Base-by-base conservation (phyloP, 2,113 vertebrate species). In the Coregonus clupeaformis region DNA sequence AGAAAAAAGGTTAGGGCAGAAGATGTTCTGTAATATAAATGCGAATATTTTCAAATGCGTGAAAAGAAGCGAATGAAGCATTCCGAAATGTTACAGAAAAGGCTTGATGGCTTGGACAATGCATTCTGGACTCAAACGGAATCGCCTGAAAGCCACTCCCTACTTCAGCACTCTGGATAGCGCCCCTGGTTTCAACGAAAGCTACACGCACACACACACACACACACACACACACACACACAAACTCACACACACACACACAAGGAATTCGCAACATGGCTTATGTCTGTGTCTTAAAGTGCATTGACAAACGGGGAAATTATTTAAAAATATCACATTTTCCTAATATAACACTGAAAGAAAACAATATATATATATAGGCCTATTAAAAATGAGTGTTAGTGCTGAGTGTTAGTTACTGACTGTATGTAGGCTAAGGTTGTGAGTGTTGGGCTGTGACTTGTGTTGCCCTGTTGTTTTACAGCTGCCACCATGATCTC, bases 131-230 rank as follows among this genome's bases (percentile, higher is more conserved):
- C 80, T 84, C 62, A 73, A 73, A 86, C 3, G 69, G 83, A 82
- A 77, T 72, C 76, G 81, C 79, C 79, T 72, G 64, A 85, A 86
- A 85, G 90, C 91, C 91, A 90, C 91, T 91, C 92, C 89, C 89
- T 90, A 82, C 42, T 93, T 93, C 93, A 94, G 92, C 91, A 94
- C 93, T 86, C 90, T 91, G 93, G 93, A 92, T 76, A 94, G 93
- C 91, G 85, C 88, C 89, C 85, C 70, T 73, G 1, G 32, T 6
- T 14, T 62, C 27, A 9, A 22, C 80, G 22, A 85, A 78, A 78
- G 75, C 81, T 36, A 32, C 30, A 32, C 16, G 72, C 83, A 88
- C 78, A 87, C 78, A 72, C 9, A 42, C n/a, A 32, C 16, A 74
- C 83, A 88, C 78, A 87, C 78, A 72, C 9, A 42, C n/a, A n/a